Evolutionary conservation across 1,140 invertebrate genomes (phyloP).

Genomic region (Halesus radiatus): DNA sequence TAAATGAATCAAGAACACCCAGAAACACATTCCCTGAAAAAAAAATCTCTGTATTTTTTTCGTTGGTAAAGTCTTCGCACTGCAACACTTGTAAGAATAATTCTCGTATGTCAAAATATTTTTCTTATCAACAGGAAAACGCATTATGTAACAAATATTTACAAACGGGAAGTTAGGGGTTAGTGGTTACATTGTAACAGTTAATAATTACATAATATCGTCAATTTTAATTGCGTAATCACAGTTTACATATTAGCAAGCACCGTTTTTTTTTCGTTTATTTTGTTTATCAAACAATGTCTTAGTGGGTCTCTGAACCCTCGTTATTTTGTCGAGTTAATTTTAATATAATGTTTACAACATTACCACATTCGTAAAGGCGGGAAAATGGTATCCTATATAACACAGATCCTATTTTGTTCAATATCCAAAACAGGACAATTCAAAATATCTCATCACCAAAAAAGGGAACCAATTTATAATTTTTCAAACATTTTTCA

Average conservation of each 20-base stretch:
- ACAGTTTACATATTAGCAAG: slow-evolving; percentile 37
- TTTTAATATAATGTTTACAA: background rate
- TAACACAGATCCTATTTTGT: too few species aligned
- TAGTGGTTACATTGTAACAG: slow-evolving; percentile 17
- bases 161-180: slow-evolving; percentile 12
- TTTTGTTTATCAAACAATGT: slow-evolving; percentile 24
- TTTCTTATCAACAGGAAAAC: slow-evolving; percentile 23
- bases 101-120: slow-evolving; percentile 16
- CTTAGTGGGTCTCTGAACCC: background rate
- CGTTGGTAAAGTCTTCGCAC: background rate
- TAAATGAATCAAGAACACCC: too few species aligned
- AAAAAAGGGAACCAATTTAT: too few species aligned
- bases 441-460: too few species aligned
- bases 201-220: slow-evolving; percentile 23
- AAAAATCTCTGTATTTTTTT: background rate
- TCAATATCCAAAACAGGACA: too few species aligned
- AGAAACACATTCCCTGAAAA: too few species aligned
- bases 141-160: slow-evolving; percentile 18
- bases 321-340: background rate
- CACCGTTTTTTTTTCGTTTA: slow-evolving; percentile 33
- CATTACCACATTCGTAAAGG: background rate
- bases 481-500: too few species aligned
- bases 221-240: slow-evolving; percentile 36
- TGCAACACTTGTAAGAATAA: background rate
- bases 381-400: too few species aligned